phyloP scores from a whole-genome alignment of 2,888 invertebrate species.

The Eudasyphora cyanicolor region DNA sequence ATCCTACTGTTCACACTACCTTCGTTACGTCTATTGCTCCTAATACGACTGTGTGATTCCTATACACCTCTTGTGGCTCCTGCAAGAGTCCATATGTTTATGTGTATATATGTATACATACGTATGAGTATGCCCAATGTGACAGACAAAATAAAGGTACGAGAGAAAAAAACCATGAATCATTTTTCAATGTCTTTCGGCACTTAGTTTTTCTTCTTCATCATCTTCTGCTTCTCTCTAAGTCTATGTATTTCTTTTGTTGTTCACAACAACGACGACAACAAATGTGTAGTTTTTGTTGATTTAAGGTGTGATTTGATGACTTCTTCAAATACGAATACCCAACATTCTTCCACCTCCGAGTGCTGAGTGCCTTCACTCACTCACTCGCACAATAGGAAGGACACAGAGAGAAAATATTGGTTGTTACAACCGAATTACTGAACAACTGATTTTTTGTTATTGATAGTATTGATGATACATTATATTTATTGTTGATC shows the following conservation, averaged over 20 bases:
- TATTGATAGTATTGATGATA: too few relatives aligned
- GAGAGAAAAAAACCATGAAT: conserved; percentile 54
- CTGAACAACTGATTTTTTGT: too few relatives aligned
- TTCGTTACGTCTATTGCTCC: too few relatives aligned
- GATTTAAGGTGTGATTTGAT: conserved; percentile 65
- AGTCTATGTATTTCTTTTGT: neutral
- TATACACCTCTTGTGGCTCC: neutral
- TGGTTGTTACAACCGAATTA: too few relatives aligned
- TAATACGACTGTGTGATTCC: neutral
- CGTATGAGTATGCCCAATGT: too few relatives aligned
- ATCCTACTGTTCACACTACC: neutral
- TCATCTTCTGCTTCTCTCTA: neutral
- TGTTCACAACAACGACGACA: neutral
- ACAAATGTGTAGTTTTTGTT: conserved; percentile 36
- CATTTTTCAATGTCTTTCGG: conserved; percentile 64
- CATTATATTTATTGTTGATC: too few relatives aligned
- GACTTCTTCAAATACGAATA: conserved; percentile 59
- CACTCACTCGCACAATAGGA: too few relatives aligned
- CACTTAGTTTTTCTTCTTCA: conserved; percentile 51
- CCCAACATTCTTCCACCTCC: conserved; percentile 39
- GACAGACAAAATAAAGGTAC: conserved; percentile 14
- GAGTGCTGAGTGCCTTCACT: neutral
- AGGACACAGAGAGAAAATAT: too few relatives aligned
- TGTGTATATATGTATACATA: too few relatives aligned
- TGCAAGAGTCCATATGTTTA: neutral